Percentiles rank a stretch among this genome's conserved stretches.
phyloP scores from a whole-genome alignment of 2,888 invertebrate genomes.

The Philereme vetulata region DNA sequence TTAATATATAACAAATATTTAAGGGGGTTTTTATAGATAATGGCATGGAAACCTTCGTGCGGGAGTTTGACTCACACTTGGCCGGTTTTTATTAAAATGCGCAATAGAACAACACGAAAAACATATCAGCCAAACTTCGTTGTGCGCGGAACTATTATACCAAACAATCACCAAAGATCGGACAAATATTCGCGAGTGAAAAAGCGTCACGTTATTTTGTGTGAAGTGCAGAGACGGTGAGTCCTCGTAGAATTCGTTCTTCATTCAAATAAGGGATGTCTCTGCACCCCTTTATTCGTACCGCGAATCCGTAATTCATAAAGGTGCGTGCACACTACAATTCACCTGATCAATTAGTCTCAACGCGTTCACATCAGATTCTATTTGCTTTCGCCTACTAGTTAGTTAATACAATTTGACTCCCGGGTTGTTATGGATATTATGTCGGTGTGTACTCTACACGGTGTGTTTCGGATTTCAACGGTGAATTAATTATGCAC shows the following conservation, averaged over 20 bases:
- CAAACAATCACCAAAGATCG: no score
- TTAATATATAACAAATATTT: no score
- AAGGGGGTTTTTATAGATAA: no score
- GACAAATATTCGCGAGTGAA: no score
- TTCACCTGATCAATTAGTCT: slow-evolving; percentile 70
- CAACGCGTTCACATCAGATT: slow-evolving; percentile 52
- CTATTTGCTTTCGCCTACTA: slow-evolving; percentile 51
- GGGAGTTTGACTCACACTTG: no score
- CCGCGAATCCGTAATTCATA: slow-evolving; percentile 50
- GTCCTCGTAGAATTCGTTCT: background rate
- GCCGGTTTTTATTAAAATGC: no score
- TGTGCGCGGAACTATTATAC: no score
- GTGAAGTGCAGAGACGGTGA: no score
- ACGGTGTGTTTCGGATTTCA: slow-evolving; percentile 32
- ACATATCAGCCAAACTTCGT: no score
- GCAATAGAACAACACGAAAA: no score
- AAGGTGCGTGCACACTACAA: slow-evolving; percentile 53
- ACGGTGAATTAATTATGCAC: slow-evolving; percentile 21
- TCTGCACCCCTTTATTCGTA: background rate
- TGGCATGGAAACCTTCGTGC: no score
- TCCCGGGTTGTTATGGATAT: slow-evolving; percentile 47
- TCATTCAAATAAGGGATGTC: background rate
- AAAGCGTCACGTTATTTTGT: no score
- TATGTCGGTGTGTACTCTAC: slow-evolving; percentile 27
- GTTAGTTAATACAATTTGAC: slow-evolving; percentile 55